These are phyloP conservation scores for Pollicipes pollicipes DNA, from an alignment of 1,140 invertebrate genomes.

Conservation along the genomic window DNA sequence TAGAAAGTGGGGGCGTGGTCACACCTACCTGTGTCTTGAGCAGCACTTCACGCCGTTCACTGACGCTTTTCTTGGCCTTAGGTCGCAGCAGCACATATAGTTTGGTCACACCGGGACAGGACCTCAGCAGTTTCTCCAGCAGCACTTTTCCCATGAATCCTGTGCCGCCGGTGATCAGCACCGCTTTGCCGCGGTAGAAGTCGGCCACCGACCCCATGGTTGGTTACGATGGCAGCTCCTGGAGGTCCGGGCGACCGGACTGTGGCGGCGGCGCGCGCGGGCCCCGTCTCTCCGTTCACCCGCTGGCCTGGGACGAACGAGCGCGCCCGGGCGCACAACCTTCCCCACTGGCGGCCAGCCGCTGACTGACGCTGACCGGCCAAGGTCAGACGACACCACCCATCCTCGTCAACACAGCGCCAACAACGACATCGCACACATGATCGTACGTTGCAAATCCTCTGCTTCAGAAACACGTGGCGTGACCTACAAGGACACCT, in stretches of 20 bases:
- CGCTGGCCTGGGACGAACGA: neutral
- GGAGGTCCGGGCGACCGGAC: neutral
- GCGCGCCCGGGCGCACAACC: neutral
- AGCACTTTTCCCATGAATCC: conserved; percentile 73
- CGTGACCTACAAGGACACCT: too few relatives aligned
- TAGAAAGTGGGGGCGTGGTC: neutral
- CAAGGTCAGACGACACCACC: neutral
- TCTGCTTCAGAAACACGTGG: too few relatives aligned
- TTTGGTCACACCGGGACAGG: conserved; percentile 48
- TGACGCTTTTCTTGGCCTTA: conserved; percentile 50
- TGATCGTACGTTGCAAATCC: too few relatives aligned
- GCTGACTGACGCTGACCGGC: neutral
- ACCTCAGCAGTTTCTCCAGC: conserved; percentile 60
- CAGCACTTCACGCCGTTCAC: conserved; percentile 34
- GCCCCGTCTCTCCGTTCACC: neutral
- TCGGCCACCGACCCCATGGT: conserved; percentile 11
- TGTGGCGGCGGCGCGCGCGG: too few relatives aligned
- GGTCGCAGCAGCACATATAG: conserved; percentile 55
- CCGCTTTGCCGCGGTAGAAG: conserved; percentile 23
- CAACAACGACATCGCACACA: too few relatives aligned
- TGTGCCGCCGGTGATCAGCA: conserved; percentile 51
- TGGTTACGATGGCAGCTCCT: neutral
- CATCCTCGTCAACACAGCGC: neutral
- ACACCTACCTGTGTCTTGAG: conserved; percentile 18
- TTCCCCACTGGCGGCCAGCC: neutral